phyloP scores from a whole-genome alignment of 1,140 invertebrate species.

The Plodia interpunctella region DNA sequence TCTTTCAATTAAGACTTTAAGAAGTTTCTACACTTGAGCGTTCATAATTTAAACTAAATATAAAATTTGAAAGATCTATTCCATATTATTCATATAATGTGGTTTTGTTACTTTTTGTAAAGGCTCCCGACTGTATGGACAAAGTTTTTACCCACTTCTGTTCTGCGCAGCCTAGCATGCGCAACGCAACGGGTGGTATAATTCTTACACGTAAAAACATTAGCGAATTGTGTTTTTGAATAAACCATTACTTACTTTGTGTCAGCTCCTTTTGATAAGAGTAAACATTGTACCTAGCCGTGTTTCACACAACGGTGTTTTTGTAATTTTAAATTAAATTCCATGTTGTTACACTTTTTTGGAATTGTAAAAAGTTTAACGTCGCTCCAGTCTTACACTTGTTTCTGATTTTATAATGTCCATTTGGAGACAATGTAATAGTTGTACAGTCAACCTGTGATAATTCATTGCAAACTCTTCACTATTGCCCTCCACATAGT shows the following conservation, averaged over 20 bases:
- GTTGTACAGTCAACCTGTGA: neutral
- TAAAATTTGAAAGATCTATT: no score
- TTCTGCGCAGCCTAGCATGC: no score
- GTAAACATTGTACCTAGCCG: neutral
- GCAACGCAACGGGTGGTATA: neutral
- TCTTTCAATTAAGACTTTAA: no score
- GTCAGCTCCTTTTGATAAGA: neutral
- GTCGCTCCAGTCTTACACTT: neutral
- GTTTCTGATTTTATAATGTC: neutral
- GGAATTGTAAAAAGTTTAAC: neutral
- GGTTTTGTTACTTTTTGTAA: no score
- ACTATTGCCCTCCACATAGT: no score
- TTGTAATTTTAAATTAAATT: neutral
- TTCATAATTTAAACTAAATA: no score
- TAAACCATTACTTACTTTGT: neutral
- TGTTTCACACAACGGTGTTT: neutral
- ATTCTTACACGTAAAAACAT: neutral
- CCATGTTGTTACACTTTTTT: neutral
- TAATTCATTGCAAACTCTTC: no score
- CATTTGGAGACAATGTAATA: neutral
- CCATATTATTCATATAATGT: no score
- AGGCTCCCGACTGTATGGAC: no score
- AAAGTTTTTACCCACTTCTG: no score
- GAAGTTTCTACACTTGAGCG: no score
- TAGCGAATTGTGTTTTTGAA: constrained; percentile 2